Evolutionary conservation across 2,797 vertebrate genomes (phyloP), one percentile per base, ranked within the genome.

Genomic region (Aeoliscus strigatus): DNA sequence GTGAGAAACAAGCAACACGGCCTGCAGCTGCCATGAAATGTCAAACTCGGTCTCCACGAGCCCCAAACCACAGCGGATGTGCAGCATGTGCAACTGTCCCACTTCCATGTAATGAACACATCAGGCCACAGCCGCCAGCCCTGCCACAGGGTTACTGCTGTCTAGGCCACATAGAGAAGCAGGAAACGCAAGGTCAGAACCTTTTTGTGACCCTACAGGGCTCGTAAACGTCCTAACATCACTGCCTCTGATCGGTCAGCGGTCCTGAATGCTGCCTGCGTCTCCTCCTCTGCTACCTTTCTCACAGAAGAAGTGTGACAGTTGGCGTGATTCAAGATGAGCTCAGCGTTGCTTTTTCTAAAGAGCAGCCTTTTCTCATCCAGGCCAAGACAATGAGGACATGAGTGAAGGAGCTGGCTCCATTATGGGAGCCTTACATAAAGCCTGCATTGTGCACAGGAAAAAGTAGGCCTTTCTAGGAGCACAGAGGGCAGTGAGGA

Each of bases 351-450:
- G 44, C 40, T 46, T 71, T n/a, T 64, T 80, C 58, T 77, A 81
- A 86, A 85, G 77, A 80, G 79, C 75, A 76, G 77, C 60, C 60
- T 79, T 81, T 82, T 81, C 77, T 75, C 80, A 76, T 73, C 71
- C 66, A 46, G 66, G 61, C 73, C 70, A 58, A 79, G 73, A 85
- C 80, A 85, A 84, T 77, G 65, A 84, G 75, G 77, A 77, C 84
- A 80, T 65, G 81, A 76, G 74, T 51, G 71, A 74, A 79, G 71
- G 73, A 70, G 68, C 65, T 69, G 64, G 70, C 77, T 71, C 73
- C 60, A 70, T 73, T 71, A 77, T 64, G 51, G 51, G 11, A 47
- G n/a, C 27, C 43, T 59, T 54, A 53, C 16, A 76, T 80, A 81
- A 79, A 78, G 79, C 64, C 42, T 26, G 46, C 71, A 69, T 77